Conservation (phyloP, 2,888 invertebrate species). For the Rhingia campestris region DNA sequence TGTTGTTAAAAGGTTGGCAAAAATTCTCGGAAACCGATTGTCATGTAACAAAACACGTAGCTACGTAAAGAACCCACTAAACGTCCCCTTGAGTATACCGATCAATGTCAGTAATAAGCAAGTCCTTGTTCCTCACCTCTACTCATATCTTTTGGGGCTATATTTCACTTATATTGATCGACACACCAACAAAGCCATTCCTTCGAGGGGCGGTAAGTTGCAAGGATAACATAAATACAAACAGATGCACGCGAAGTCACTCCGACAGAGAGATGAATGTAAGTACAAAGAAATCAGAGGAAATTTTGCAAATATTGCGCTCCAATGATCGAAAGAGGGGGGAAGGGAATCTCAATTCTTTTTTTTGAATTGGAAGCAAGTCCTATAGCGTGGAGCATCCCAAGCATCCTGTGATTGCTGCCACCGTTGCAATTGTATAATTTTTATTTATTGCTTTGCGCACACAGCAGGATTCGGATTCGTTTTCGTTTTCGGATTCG, state of each 20-base stretch:
- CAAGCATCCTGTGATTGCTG: slow-evolving; percentile 47
- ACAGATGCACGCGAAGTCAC: slow-evolving; percentile 22
- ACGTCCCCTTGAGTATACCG: slow-evolving; percentile 52
- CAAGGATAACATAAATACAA: slow-evolving; percentile 45
- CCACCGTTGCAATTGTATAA: slow-evolving; percentile 59
- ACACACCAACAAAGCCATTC: slow-evolving; percentile 14
- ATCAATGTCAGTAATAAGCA: slow-evolving; percentile 62
- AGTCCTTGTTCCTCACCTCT: slow-evolving; percentile 15
- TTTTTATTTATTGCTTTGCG: slow-evolving; percentile 70
- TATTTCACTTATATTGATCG: slow-evolving; percentile 20
- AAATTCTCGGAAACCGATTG: neutral
- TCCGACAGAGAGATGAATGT: slow-evolving; percentile 44
- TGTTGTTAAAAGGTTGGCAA: slow-evolving; percentile 13
- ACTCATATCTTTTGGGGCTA: neutral
- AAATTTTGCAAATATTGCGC: slow-evolving; percentile 69
- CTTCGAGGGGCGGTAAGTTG: slow-evolving; percentile 31
- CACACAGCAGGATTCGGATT: slow-evolving; percentile 44
- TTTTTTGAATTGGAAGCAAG: slow-evolving; percentile 31
- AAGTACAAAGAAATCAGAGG: slow-evolving; percentile 68
- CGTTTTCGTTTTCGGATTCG: neutral
- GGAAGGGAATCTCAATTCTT: neutral
- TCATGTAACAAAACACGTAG: slow-evolving; percentile 7
- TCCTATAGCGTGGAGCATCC: slow-evolving; percentile 25
- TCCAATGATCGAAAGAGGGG: slow-evolving; percentile 51
- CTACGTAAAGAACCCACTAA: slow-evolving; percentile 53